Percentiles rank a stretch among this genome's conserved stretches.
Evolutionary conservation across 2,888 invertebrate species (phyloP).

Genomic region (Pollenia griseotomentosa): DNA sequence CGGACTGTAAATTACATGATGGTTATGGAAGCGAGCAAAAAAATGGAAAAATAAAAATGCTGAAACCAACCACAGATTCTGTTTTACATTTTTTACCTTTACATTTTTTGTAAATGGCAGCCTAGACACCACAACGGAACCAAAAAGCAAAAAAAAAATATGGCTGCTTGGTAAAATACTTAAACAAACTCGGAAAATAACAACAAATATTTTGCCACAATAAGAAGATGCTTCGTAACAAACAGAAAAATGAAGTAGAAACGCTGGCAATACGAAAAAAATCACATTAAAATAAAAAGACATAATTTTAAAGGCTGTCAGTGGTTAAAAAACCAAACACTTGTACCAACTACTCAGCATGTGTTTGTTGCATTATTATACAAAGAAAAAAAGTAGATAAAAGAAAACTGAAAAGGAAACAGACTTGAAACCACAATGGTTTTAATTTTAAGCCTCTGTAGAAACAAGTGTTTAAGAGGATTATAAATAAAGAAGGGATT

Average conservation of each 20-base stretch:
- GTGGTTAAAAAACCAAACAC: slow-evolving; percentile 57
- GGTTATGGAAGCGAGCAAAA: slow-evolving; percentile 12
- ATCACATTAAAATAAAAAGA: slow-evolving; percentile 57
- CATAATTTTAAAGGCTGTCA: slow-evolving; percentile 69
- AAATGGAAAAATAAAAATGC: slow-evolving; percentile 56
- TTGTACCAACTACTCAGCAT: slow-evolving; percentile 62
- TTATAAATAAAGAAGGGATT: slow-evolving; percentile 45
- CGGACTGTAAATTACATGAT: slow-evolving; percentile 71
- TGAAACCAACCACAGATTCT: slow-evolving; percentile 63
- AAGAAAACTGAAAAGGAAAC: slow-evolving; percentile 25
- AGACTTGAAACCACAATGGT: slow-evolving; percentile 39
- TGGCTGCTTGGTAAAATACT: slow-evolving; percentile 53
- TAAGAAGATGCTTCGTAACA: slow-evolving; percentile 37
- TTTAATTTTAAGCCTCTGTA: not conserved
- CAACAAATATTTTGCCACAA: not conserved
- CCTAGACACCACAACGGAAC: slow-evolving; percentile 45
- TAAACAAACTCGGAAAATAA: not conserved
- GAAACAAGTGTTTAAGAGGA: slow-evolving; percentile 67
- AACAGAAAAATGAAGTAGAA: slow-evolving; percentile 15
- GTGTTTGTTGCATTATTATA: slow-evolving; percentile 55
- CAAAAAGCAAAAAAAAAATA: slow-evolving; percentile 52
- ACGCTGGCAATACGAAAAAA: not conserved
- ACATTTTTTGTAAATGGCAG: slow-evolving; percentile 65
- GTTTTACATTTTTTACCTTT: slow-evolving; percentile 30
- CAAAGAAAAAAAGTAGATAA: not conserved